Evolutionary conservation across 1,140 invertebrate species (phyloP), one percentile per base, ranked within the genome.

Genomic region (Propsilocerus akamusi): DNA sequence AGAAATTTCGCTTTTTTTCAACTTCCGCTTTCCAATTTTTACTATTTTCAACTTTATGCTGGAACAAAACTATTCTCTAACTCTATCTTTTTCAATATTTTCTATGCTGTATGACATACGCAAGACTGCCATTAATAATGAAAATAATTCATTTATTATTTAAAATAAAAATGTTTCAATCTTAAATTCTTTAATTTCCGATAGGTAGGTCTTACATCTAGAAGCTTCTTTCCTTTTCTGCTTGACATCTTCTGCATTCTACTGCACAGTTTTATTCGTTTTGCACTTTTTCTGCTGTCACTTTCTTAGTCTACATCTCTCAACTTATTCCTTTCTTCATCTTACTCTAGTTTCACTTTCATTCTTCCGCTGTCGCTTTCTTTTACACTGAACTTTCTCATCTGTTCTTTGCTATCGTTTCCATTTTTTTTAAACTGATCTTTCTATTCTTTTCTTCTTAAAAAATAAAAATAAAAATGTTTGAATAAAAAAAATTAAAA

Each of bases 201-300:
- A 41, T 30, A 30, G 8, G 17, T 41, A 20, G 2, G 22, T 37
- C 24, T 52, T 46, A 23, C 11, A 48, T 34, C 25, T 25, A 34
- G 23, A 26, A 49, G 32, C 32, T n/a, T 26, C 41, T 12, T 22
- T 25, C 48, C 25, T 52, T 48, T 32, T 47, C 46, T 62, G 14
- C 46, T 47, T 25, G 24, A 12, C 25, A 25, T 23, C 14, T 47
- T 47, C 25, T 47, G 24, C 46, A 41, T 41, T 41, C 34, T 41
- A 6, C 7, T 37, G 11, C 32, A 37, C 11, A 14, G 4, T 14
- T 37, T 3, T n/a, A n/a, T n/a, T 37, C 14, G 22, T 14, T 41
- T 41, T 41, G 8, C 34, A 8, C 17, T 41, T 41, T 20, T 41
- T 20, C n/a, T n/a, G n/a, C n/a, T n/a, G n/a, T n/a, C 22, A 41